Conservation (phyloP, 2,113 vertebrate genomes). For the Corythornis madagascariensis region DNA sequence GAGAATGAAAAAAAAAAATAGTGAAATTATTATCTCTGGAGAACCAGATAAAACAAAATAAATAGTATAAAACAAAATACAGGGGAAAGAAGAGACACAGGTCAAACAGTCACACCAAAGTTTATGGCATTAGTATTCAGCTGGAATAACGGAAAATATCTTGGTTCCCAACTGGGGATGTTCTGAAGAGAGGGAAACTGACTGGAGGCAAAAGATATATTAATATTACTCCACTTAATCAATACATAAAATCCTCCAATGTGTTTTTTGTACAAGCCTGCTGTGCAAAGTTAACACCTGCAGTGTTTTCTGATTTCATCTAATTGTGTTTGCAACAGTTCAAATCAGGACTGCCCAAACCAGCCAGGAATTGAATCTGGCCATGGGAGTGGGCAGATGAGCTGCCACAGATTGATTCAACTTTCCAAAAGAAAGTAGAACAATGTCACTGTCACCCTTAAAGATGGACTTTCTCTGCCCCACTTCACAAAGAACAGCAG, state of each 20-base stretch:
- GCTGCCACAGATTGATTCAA: background rate
- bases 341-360: background rate
- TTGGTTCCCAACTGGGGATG: conserved; percentile 71
- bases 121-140: conserved; percentile 75
- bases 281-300: conserved; percentile 67
- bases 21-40: conserved; percentile 64
- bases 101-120: conserved; percentile 73
- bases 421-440: background rate
- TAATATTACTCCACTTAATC: conserved; percentile 84
- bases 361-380: background rate
- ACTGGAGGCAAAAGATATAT: conserved; percentile 82
- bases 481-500: background rate
- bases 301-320: conserved; percentile 68
- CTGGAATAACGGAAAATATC: conserved; percentile 73
- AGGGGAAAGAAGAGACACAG: conserved; percentile 13
- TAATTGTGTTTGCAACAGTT: conserved; percentile 41
- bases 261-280: conserved; percentile 70
- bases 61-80: conserved; percentile 43
- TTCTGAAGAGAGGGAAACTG: conserved; percentile 73
- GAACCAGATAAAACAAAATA: conserved; percentile 55
- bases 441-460: background rate
- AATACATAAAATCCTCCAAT: conserved; percentile 81
- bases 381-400: fast-evolving
- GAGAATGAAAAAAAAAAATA: conserved; percentile 48
- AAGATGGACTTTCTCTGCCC: background rate